phyloP scores from a whole-genome alignment of 2,888 invertebrate species.

The Sphinx pinastri region DNA sequence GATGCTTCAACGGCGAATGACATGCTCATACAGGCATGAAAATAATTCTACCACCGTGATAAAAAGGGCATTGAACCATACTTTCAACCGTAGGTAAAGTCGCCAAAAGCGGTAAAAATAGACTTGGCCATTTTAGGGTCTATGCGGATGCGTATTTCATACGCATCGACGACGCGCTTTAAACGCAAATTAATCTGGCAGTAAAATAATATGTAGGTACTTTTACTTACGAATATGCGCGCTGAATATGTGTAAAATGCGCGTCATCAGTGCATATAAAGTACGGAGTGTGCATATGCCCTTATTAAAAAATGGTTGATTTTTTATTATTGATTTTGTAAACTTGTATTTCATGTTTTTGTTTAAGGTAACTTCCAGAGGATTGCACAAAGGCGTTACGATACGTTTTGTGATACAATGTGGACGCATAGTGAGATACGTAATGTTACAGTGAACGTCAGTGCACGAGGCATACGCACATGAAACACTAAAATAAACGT shows the following conservation, averaged over 20 bases:
- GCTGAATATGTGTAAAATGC: too few species aligned
- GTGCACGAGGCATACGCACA: slow-evolving; percentile 41
- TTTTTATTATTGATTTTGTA: not conserved
- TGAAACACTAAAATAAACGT: slow-evolving; percentile 27
- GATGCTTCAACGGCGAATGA: not conserved
- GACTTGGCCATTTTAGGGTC: not conserved
- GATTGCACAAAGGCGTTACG: slow-evolving; percentile 46
- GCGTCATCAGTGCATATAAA: too few species aligned
- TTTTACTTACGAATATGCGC: too few species aligned
- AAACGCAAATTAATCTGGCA: too few species aligned
- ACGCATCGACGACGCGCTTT: too few species aligned
- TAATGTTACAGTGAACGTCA: slow-evolving; percentile 44
- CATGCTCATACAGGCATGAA: not conserved
- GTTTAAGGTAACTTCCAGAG: slow-evolving; percentile 40
- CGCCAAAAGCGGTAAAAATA: not conserved
- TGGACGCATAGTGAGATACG: slow-evolving; percentile 68
- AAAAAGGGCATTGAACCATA: too few species aligned
- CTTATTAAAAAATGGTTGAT: too few species aligned
- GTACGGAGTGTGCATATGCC: too few species aligned
- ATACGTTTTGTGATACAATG: slow-evolving; percentile 69
- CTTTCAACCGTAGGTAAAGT: not conserved
- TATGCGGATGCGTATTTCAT: too few species aligned
- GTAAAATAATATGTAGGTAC: too few species aligned
- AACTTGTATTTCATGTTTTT: slow-evolving; percentile 17
- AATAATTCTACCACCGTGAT: not conserved